phyloP scores from a whole-genome alignment of 1,140 invertebrate genomes.

The Ylistrum balloti region DNA sequence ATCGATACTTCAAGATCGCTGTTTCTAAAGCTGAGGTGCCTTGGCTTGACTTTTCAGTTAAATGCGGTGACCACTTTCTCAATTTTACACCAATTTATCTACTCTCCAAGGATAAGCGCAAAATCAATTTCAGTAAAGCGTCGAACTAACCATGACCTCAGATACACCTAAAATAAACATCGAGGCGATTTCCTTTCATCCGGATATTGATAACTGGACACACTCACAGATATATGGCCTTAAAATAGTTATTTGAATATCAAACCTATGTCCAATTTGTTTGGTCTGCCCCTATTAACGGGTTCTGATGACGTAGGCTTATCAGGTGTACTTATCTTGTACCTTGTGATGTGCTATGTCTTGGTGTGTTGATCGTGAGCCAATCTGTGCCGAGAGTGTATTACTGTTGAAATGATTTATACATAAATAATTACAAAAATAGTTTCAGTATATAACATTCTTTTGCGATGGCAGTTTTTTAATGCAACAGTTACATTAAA shows the following conservation, averaged over 20 bases:
- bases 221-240: not conserved
- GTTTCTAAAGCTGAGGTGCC: slow-evolving; percentile 31
- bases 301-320: slow-evolving; percentile 30
- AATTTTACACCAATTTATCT: slow-evolving; percentile 36
- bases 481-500: no score
- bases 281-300: slow-evolving; percentile 22
- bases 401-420: no score
- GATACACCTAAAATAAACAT: slow-evolving; percentile 39
- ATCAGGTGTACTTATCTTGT: not conserved
- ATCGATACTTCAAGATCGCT: not conserved
- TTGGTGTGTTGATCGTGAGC: not conserved
- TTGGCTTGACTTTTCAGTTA: slow-evolving; percentile 18
- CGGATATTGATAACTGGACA: slow-evolving; percentile 38
- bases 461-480: no score
- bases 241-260: slow-evolving; percentile 24
- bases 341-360: not conserved
- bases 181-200: slow-evolving; percentile 16
- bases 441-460: no score
- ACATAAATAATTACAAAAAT: no score
- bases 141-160: slow-evolving; percentile 9
- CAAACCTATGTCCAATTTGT: not conserved
- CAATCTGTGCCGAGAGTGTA: not conserved
- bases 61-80: slow-evolving; percentile 37
- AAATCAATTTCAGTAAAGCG: slow-evolving; percentile 35
- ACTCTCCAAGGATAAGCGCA: not conserved